A percentile compares a stretch with the other conserved stretches of the same genome.
These are phyloP conservation scores for Spea bombifrons DNA, from an alignment of 2,113 vertebrate genomes.

Conservation along the genomic window DNA sequence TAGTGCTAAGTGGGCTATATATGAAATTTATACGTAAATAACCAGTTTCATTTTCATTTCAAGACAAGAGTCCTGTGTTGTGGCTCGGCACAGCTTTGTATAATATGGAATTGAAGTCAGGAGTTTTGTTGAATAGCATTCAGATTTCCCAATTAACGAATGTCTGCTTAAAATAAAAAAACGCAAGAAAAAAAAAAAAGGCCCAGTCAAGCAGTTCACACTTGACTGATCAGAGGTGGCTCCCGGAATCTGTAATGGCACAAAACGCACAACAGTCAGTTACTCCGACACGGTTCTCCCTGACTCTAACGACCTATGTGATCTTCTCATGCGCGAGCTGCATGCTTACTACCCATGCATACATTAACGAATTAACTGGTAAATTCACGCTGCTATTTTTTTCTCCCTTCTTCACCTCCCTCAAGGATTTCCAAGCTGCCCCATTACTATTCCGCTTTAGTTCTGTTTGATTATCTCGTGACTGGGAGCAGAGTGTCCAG, in stretches of 20 bases:
- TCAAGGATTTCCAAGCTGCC: conserved; percentile 54
- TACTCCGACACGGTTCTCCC: conserved; percentile 53
- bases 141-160: conserved; percentile 12
- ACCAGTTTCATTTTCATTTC: too few relatives aligned
- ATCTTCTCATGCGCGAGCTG: conserved; percentile 51
- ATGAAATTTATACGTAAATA: too few relatives aligned
- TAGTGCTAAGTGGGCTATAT: too few relatives aligned
- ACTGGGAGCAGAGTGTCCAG: conserved; percentile 59
- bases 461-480: conserved; percentile 62
- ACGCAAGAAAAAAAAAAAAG: conserved; percentile 42
- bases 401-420: conserved; percentile 34
- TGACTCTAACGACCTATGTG: conserved; percentile 57
- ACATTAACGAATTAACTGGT: conserved; percentile 47
- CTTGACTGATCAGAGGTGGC: conserved; percentile 42
- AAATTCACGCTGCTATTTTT: conserved; percentile 46
- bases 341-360: conserved; percentile 42
- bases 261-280: conserved; percentile 53
- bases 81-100: background rate
- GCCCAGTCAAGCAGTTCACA: conserved; percentile 49
- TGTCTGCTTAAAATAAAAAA: conserved; percentile 44
- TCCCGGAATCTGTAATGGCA: conserved; percentile 53
- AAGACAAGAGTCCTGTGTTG: too few relatives aligned
- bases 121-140: background rate
- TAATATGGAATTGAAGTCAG: background rate
- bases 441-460: conserved; percentile 65